Percentiles rank a stretch among this genome's conserved stretches.
phyloP scores from a whole-genome alignment of 2,113 vertebrate genomes.

The Neolamprologus modestus region DNA sequence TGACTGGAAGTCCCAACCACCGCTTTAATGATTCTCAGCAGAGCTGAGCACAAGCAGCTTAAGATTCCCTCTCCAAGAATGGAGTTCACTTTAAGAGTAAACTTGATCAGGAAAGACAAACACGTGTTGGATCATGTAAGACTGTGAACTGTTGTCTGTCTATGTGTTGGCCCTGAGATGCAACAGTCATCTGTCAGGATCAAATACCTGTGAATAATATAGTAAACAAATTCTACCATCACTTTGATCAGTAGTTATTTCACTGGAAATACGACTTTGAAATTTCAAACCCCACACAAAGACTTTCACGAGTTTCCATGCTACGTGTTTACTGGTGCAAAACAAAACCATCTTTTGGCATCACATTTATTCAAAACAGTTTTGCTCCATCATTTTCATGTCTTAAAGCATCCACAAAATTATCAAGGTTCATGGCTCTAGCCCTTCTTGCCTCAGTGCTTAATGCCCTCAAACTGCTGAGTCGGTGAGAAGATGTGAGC shows the following conservation, averaged over 20 bases:
- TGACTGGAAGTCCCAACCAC: neutral
- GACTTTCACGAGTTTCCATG: fast-evolving
- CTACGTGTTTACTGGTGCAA: neutral
- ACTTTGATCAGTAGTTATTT: neutral
- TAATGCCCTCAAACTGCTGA: neutral
- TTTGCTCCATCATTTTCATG: neutral
- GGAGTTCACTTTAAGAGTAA: neutral
- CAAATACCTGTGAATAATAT: neutral
- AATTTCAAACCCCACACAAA: neutral
- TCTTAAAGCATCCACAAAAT: fast-evolving
- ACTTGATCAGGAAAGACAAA: neutral
- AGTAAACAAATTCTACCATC: neutral
- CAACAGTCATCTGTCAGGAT: neutral
- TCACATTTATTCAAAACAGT: neutral
- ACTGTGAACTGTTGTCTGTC: neutral
- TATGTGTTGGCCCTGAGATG: neutral
- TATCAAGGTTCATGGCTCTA: neutral
- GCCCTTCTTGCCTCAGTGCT: neutral
- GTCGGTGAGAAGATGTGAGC: neutral
- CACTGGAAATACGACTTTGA: neutral
- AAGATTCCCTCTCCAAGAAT: neutral
- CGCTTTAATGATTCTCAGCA: neutral
- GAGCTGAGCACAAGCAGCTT: neutral
- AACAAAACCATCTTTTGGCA: neutral
- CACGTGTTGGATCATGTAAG: neutral